A percentile compares a stretch with the other conserved stretches of the same genome.
phyloP scores from a whole-genome alignment of 2,113 vertebrate species.

The Cercopithecus mona region DNA sequence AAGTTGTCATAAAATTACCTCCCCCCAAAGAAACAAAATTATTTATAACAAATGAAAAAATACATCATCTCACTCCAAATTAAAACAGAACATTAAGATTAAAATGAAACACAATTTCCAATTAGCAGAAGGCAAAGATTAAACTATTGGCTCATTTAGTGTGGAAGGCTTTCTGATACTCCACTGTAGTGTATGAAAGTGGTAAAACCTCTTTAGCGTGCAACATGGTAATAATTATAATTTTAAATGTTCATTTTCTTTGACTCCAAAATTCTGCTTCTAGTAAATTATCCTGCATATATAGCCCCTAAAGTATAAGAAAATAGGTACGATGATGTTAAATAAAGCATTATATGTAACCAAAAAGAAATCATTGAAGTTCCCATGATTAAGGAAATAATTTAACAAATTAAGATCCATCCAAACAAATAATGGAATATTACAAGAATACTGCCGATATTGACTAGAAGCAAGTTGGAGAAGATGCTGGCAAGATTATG shows the following conservation, averaged over 20 bases:
- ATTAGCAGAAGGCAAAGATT: neutral
- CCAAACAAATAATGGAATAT: neutral
- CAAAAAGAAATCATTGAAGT: neutral
- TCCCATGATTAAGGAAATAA: neutral
- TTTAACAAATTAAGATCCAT: neutral
- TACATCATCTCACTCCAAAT: neutral
- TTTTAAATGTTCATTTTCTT: neutral
- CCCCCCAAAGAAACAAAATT: neutral
- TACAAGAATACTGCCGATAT: neutral
- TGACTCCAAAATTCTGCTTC: neutral
- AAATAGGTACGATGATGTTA: neutral
- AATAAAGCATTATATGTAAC: neutral
- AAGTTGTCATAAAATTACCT: neutral
- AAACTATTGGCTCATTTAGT: neutral
- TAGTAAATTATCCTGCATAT: neutral
- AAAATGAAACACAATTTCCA: neutral
- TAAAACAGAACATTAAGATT: neutral
- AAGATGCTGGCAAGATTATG: neutral
- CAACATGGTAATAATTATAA: neutral
- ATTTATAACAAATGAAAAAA: neutral
- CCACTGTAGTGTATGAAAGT: neutral
- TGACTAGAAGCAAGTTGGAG: neutral
- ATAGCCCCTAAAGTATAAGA: neutral
- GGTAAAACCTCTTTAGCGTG: neutral
- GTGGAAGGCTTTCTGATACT: neutral